Base-by-base conservation (phyloP, 2,888 invertebrate species). In the Catocala nupta region DNA sequence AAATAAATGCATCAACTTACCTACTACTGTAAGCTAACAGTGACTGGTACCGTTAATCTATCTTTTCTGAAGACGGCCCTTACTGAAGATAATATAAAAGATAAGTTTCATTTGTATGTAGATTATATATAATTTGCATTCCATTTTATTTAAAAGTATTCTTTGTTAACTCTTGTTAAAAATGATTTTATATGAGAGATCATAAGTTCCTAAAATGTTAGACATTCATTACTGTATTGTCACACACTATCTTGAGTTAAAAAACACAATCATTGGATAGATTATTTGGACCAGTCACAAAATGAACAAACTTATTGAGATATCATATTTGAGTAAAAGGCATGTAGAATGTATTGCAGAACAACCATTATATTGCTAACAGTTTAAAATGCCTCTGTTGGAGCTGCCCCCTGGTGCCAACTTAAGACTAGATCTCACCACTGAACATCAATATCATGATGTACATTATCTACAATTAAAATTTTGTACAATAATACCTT, bases 1-100 rank as follows among this genome's bases (percentile, higher is more conserved):
- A 70, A 70, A 56, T 78, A 81, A 82, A 81, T 82, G 78, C 78
- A 81, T 68, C 68, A 74, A 71, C 75, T 56, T 57, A 62, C 65
- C 50, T 67, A 73, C 70, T 63, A 59, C 39, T 57, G 65, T 65
- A 64, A 74, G 62, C 48, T 25, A 60, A 55, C 48, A 16, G 59
- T 59, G 45, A 51, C 54, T 16, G 7, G 55, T 60, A 25, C 44
- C 43, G 7, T n/a, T 53, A 16, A 53, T 48, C 16, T 54, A 48
- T 11, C 47, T 36, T 0, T 10, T 34, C 25, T 25, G 4, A 25
- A 25, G 25, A 25, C 1, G 25, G 4, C n/a, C 39, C 9, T 39
- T 0, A 39, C 36, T 39, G 9, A 1, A 39, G 36, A 39, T 39
- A 39, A 39, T 9, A 39, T 39, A 39, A 39, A 9, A 39, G 9